Percentiles rank a stretch among this genome's conserved stretches.
Conservation (phyloP, 1,140 invertebrate genomes). For the Episyrphus balteatus region DNA sequence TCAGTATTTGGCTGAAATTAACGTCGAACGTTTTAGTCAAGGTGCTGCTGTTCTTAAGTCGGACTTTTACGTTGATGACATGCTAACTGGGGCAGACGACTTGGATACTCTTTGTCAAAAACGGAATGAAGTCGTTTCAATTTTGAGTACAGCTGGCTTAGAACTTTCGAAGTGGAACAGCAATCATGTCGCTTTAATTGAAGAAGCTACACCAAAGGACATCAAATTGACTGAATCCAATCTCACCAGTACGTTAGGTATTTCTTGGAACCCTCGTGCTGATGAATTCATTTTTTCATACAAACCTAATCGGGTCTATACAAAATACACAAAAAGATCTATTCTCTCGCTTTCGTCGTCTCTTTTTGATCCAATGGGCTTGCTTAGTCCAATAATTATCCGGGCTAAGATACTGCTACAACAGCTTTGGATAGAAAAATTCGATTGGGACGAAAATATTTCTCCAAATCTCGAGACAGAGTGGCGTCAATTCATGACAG, state of each 20-base stretch:
- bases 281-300: not conserved
- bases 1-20: not conserved
- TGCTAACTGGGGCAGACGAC: no score
- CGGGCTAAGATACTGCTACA: no score
- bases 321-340: constrained; percentile 1
- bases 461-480: not conserved
- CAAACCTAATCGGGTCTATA: not conserved
- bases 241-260: not conserved
- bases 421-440: constrained; percentile 1
- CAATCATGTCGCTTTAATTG: no score
- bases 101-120: no score
- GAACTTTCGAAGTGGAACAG: no score
- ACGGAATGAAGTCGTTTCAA: not conserved
- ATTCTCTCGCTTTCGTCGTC: no score
- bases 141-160: not conserved
- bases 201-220: no score
- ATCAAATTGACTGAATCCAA: not conserved
- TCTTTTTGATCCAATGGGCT: no score
- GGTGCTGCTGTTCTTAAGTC: not conserved
- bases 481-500: not conserved
- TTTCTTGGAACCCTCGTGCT: not conserved
- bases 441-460: constrained; percentile 2
- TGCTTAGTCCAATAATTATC: no score
- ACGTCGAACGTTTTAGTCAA: not conserved
- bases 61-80: constrained; percentile 1